Percentiles rank a stretch among this genome's conserved stretches.
phyloP scores from a whole-genome alignment of 2,113 vertebrate genomes.

The Numida meleagris region DNA sequence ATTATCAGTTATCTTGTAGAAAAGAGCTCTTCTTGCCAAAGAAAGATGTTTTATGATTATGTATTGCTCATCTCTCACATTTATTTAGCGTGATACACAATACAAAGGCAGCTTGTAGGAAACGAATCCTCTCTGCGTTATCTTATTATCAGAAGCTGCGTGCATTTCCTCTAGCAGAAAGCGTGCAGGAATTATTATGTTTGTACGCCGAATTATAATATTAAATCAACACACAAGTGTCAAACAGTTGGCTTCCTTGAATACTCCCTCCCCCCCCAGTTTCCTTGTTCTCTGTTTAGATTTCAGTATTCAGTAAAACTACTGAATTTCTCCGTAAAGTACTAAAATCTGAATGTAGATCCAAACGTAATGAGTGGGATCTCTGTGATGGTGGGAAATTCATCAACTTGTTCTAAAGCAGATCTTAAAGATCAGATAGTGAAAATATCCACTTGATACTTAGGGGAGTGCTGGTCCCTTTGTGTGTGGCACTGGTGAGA shows the following conservation, averaged over 20 bases:
- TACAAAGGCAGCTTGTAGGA: constrained; percentile 27
- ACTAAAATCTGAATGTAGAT: background rate
- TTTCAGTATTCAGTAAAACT: background rate
- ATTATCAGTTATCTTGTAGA: background rate
- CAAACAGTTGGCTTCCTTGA: background rate
- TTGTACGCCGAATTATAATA: background rate
- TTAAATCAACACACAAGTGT: background rate
- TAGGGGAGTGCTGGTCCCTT: background rate
- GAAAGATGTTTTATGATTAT: constrained; percentile 22
- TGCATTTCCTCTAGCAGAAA: background rate
- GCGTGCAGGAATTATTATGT: background rate
- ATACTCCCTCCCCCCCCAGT: background rate
- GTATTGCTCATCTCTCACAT: background rate
- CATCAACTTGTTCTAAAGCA: background rate
- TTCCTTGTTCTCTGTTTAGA: background rate
- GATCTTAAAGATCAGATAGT: background rate
- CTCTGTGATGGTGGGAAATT: background rate
- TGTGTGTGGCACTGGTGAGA: background rate
- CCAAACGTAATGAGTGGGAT: background rate
- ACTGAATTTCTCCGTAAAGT: background rate
- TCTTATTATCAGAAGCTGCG: constrained; percentile 11
- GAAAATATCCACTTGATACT: background rate
- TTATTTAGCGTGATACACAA: constrained; percentile 20
- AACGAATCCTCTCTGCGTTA: constrained; percentile 33
- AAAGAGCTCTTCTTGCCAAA: background rate